Evolutionary conservation across 2,797 vertebrate genomes (phyloP).

Genomic region (Gallinago solitaria): DNA sequence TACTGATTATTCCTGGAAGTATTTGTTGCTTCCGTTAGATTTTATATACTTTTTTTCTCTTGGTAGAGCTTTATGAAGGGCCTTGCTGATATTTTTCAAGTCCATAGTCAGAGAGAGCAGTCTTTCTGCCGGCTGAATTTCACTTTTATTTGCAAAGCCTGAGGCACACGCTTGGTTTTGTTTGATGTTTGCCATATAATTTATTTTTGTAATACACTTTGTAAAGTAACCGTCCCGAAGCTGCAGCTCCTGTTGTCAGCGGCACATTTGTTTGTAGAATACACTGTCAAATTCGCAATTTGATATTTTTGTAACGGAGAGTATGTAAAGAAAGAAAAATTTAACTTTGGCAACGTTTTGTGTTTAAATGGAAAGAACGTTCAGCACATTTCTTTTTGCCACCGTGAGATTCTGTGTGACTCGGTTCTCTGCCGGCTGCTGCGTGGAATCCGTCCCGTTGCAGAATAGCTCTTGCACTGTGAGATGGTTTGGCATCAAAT

Average conservation of each 20-base stretch:
- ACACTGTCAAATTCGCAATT: constrained; percentile 55
- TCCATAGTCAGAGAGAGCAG: constrained; percentile 17
- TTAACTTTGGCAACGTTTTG: constrained; percentile 24
- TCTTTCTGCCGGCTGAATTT: constrained; percentile 64
- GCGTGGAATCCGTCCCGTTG: constrained; percentile 38
- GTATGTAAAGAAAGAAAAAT: constrained; percentile 42
- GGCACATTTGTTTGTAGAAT: constrained; percentile 62
- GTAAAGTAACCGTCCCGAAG: constrained; percentile 64
- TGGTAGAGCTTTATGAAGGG: constrained; percentile 48
- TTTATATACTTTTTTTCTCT: neutral
- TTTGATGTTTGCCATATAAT: constrained; percentile 71
- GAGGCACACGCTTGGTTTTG: constrained; percentile 58
- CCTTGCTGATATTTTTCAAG: constrained; percentile 39
- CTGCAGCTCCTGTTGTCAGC: constrained; percentile 51
- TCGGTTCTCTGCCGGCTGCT: constrained; percentile 65
- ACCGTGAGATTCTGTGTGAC: constrained; percentile 29
- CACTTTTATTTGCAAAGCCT: constrained; percentile 60
- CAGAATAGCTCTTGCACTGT: constrained; percentile 46
- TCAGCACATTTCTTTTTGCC: constrained; percentile 28
- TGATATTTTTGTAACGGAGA: constrained; percentile 55
- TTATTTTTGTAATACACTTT: constrained; percentile 80
- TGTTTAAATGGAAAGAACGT: constrained; percentile 48
- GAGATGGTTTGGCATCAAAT: constrained; percentile 47
- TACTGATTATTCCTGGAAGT: constrained; percentile 77
- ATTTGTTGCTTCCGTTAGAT: constrained; percentile 59